A percentile compares a stretch with the other conserved stretches of the same genome.
Conservation (phyloP, 2,888 invertebrate species). For the Meiosimyza platycephala region DNA sequence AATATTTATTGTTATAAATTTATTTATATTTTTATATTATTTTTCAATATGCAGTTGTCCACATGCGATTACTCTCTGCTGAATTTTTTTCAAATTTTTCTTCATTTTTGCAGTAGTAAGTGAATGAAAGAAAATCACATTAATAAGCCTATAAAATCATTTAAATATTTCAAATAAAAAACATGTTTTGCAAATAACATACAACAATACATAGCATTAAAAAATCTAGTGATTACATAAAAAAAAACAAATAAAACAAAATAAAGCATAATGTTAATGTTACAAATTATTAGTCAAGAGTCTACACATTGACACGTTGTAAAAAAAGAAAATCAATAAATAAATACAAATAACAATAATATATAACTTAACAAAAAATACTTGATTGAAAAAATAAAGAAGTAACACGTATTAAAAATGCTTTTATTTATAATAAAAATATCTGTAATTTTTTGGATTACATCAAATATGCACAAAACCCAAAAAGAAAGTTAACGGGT, state of each 20-base stretch:
- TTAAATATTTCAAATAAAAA: background rate
- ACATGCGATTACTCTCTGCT: background rate
- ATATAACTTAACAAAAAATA: constrained; percentile 44
- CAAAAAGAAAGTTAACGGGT: too few relatives aligned
- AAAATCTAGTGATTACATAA: constrained; percentile 33
- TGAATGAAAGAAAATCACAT: too few relatives aligned
- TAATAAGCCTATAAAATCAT: background rate
- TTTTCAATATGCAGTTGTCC: background rate
- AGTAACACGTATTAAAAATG: constrained; percentile 54
- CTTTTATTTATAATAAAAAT: constrained; percentile 9
- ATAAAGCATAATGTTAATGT: constrained; percentile 50
- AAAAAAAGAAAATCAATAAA: constrained; percentile 45
- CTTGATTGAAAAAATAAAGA: constrained; percentile 56
- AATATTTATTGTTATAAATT: too few relatives aligned
- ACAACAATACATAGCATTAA: constrained; percentile 29
- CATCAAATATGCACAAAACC: too few relatives aligned
- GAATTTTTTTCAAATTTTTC: background rate
- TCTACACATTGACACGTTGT: too few relatives aligned
- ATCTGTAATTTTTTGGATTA: background rate
- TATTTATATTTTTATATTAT: too few relatives aligned
- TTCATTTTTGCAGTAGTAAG: background rate
- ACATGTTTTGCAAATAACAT: constrained; percentile 5
- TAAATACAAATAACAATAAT: constrained; percentile 29
- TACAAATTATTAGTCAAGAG: constrained; percentile 53
- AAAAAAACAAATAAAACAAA: constrained; percentile 24